Evolutionary conservation across 2,888 invertebrate genomes (phyloP), one percentile per base, ranked within the genome.

Genomic region (Xestia xanthographa): DNA sequence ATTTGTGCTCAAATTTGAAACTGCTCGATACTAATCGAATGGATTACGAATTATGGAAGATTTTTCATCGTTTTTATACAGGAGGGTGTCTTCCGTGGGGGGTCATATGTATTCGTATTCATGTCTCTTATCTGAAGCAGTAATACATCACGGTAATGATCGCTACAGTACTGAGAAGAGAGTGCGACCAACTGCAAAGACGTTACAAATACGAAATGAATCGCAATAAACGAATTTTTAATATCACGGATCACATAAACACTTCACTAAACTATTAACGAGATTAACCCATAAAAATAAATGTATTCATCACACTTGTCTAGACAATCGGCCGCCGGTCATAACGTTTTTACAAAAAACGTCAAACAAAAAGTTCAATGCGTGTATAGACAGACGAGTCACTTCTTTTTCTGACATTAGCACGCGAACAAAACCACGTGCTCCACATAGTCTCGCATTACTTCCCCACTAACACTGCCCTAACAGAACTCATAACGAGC

Each of bases 351-450:
- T 72, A 84, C 82, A 77, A 77, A 79, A 82, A 83, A 85, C 77
- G 79, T 86, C 78, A 84, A 88, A 88, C 86, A 89, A 83, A 88
- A 89, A 88, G 81, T 88, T 89, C 87, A 88, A 87, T 88, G 87
- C 85, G n/a, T n/a, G 60, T 87, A 87, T 84, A 85, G 85, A 88
- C 86, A 87, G 84, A 88, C 86, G 76, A 88, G 85, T 88, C 91
- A 90, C 86, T 86, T 90, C 84, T 92, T 91, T 91, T 90, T 90
- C 78, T 78, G 86, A 85, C 86, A 87, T 93, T 93, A 92, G 93
- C 93, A 93, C 91, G 86, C 82, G 78, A 86, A 88, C 85, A 83
- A 68, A 85, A 70, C 85, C 87, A 86, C 88, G 86, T 89, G 82
- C 87, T 88, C 78, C 72, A 82, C 77, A 69, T 79, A 71, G 85